Conservation (phyloP, 2,888 invertebrate species). For the Rhogogaster chlorosoma region DNA sequence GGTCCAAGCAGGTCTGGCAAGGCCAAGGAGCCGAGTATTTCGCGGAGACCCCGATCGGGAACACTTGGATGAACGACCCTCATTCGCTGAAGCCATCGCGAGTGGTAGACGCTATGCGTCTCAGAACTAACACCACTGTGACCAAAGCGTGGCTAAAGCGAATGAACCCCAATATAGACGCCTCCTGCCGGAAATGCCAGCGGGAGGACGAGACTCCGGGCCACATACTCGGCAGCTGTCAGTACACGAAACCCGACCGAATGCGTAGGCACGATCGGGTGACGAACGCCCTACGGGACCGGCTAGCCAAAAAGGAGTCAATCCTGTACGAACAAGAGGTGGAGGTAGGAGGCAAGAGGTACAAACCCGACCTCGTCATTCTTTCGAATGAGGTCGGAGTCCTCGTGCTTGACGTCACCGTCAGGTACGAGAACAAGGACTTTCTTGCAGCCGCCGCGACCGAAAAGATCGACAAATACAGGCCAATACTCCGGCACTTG, state of each 20-base stretch:
- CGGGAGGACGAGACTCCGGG: constrained; percentile 35
- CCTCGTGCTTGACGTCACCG: background rate
- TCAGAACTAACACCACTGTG: constrained; percentile 54
- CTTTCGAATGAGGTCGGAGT: background rate
- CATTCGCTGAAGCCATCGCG: constrained; percentile 35
- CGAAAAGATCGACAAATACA: background rate
- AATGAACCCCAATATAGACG: background rate
- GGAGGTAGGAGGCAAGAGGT: background rate
- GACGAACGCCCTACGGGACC: background rate
- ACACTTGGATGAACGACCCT: constrained; percentile 24
- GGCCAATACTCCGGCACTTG: background rate
- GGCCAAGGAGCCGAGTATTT: constrained; percentile 44
- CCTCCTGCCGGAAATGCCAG: constrained; percentile 29
- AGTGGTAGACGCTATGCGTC: constrained; percentile 46
- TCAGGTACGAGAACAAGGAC: background rate
- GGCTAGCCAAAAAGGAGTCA: background rate
- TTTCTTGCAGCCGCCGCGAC: background rate
- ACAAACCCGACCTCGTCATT: background rate
- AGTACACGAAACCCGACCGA: background rate
- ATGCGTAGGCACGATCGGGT: background rate
- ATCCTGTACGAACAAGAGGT: background rate
- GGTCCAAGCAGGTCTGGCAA: constrained; percentile 22
- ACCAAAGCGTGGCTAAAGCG: background rate
- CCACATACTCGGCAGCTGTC: background rate
- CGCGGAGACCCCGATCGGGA: constrained; percentile 27